Evolutionary conservation across 2,797 vertebrate genomes (phyloP).

Genomic region (Danio jaintianensis): DNA sequence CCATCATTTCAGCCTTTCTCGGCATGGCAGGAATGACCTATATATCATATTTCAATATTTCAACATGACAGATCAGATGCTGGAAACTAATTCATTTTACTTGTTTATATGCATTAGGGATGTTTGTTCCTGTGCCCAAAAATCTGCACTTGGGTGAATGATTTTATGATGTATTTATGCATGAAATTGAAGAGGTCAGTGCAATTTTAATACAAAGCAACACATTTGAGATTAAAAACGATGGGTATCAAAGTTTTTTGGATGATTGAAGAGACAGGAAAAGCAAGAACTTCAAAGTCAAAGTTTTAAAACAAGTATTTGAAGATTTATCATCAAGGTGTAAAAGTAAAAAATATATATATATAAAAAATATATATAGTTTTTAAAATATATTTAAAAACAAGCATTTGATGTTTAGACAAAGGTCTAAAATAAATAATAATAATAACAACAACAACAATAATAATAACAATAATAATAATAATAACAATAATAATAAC

Average conservation of each 20-base stretch:
- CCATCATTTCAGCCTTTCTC: constrained; percentile 13
- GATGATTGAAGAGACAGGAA: constrained; percentile 2
- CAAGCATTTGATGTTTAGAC: too few species aligned
- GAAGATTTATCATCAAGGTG: too few species aligned
- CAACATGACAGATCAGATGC: constrained; percentile 33
- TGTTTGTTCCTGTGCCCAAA: not conserved
- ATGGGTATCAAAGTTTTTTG: not conserved
- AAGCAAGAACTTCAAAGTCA: constrained; percentile 37
- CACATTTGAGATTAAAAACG: not conserved
- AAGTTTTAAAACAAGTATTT: too few species aligned
- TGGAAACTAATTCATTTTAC: constrained; percentile 20
- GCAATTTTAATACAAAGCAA: too few species aligned
- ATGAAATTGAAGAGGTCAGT: not conserved
- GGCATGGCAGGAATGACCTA: constrained; percentile 51
- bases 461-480: too few species aligned
- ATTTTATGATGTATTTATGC: not conserved
- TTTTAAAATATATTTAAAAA: too few species aligned
- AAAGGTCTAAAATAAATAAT: too few species aligned
- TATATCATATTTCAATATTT: constrained; percentile 34
- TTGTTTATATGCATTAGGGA: constrained; percentile 27
- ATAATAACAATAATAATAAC: too few species aligned
- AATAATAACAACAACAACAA: too few species aligned
- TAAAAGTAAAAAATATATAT: too few species aligned
- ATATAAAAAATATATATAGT: too few species aligned
- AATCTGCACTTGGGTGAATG: not conserved